These are phyloP conservation scores for Hydrolagus affinis DNA, from an alignment of 2,113 vertebrate genomes.

Conservation along the genomic window DNA sequence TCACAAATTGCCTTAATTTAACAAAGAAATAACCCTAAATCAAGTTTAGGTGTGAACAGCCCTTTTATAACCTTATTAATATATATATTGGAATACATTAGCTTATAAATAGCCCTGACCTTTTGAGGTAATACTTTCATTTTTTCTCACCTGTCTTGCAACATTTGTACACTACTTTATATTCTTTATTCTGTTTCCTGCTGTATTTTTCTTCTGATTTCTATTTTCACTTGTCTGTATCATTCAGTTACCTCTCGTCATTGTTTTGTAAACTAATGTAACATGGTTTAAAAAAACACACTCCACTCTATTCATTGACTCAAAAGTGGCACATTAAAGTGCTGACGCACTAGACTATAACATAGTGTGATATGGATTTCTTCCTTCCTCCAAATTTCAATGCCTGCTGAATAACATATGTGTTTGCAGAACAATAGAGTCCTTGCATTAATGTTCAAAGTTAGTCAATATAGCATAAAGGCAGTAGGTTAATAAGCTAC, in stretches of 20 bases:
- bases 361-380: neutral
- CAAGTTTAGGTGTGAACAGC: slow-evolving; percentile 16
- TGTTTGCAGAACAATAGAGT: too few relatives aligned
- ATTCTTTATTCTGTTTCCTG: neutral
- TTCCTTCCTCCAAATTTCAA: neutral
- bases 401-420: neutral
- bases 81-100: slow-evolving; percentile 21
- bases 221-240: neutral
- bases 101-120: slow-evolving; percentile 30
- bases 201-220: neutral
- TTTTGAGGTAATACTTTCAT: slow-evolving; percentile 21
- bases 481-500: too few relatives aligned
- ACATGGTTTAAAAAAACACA: neutral
- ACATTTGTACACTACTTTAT: neutral
- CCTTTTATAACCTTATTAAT: slow-evolving; percentile 30
- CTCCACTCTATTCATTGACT: neutral
- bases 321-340: neutral
- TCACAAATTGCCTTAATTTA: slow-evolving; percentile 31
- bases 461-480: too few relatives aligned
- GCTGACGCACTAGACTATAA: neutral
- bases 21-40: slow-evolving; percentile 5
- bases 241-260: neutral
- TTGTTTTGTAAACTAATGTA: neutral
- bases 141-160: slow-evolving; percentile 1
- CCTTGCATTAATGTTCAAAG: too few relatives aligned